phyloP scores from a whole-genome alignment of 1,140 invertebrate genomes.

The Brachionus sp. region DNA sequence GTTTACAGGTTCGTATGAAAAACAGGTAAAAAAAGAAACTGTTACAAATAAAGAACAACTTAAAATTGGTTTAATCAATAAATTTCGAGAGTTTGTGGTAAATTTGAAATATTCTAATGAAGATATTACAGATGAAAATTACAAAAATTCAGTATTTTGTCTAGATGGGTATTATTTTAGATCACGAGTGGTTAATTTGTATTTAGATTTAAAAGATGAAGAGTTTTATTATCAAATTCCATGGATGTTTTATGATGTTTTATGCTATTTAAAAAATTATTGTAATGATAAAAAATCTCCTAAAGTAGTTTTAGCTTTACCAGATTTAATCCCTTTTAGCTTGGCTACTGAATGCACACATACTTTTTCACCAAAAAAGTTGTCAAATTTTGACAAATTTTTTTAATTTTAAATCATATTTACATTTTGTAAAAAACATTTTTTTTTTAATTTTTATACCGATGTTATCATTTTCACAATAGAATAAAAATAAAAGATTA shows the following conservation, averaged over 20 bases:
- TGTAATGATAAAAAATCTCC: background rate
- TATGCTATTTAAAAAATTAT: constrained; percentile 35
- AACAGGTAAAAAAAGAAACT: background rate
- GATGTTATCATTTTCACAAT: background rate
- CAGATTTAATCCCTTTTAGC: background rate
- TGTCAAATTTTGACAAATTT: background rate
- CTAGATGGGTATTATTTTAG: background rate
- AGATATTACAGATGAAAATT: background rate
- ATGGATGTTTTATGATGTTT: constrained; percentile 31
- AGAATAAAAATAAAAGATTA: background rate
- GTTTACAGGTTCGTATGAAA: background rate
- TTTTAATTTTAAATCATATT: background rate
- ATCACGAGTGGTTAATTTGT: background rate
- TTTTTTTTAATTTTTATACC: background rate
- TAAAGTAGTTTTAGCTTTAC: background rate
- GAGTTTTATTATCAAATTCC: constrained; percentile 8
- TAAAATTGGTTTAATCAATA: background rate
- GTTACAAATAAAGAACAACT: background rate
- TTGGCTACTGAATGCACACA: background rate
- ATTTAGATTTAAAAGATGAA: background rate
- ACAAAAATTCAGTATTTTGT: background rate
- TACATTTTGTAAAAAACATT: background rate
- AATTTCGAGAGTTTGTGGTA: background rate
- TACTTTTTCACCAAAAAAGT: background rate
- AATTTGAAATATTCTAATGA: background rate